Evolutionary conservation across 2,113 vertebrate genomes (phyloP).

Genomic region (Dicentrarchus labrax): DNA sequence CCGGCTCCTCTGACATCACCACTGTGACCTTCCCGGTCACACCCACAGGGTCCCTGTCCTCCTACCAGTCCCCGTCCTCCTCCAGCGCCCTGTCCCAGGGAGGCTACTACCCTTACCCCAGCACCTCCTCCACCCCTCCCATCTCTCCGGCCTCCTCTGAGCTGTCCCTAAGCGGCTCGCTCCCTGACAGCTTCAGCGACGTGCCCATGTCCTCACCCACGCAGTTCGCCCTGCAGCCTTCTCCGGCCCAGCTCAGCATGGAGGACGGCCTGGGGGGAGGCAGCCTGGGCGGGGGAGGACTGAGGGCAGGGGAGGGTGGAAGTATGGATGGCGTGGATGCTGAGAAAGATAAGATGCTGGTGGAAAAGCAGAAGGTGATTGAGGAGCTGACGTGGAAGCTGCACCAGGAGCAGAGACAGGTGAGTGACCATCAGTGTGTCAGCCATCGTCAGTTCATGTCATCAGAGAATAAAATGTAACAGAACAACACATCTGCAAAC

Average conservation of each 20-base stretch:
- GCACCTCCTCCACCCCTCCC: constrained; percentile 94
- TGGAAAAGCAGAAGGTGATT: constrained; percentile 99
- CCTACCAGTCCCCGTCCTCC: constrained; percentile 90
- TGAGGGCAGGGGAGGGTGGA: constrained; percentile 81
- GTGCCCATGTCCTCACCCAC: constrained; percentile 92
- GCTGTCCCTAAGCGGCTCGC: constrained; percentile 91
- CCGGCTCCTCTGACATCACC: constrained; percentile 89
- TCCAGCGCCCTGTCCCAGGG: constrained; percentile 87
- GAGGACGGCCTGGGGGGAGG: constrained; percentile 88
- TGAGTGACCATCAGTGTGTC: constrained; percentile 64
- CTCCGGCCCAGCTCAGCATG: constrained; percentile 84
- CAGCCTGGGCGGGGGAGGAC: constrained; percentile 77
- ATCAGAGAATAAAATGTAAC: background rate
- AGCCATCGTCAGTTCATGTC: background rate
- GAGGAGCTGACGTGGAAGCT: constrained; percentile 98
- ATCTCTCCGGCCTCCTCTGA: constrained; percentile 97
- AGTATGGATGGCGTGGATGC: constrained; percentile 90
- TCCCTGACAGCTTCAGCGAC: constrained; percentile 95
- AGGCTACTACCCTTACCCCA: constrained; percentile 94
- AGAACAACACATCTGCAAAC: background rate
- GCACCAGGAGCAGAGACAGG: constrained; percentile 96
- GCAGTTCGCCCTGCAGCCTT: constrained; percentile 88
- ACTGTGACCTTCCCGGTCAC: constrained; percentile 94
- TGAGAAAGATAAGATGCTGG: constrained; percentile 98
- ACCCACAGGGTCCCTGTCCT: constrained; percentile 86